Conservation (phyloP, 2,888 invertebrate genomes). For the Balanococcus diminutus region DNA sequence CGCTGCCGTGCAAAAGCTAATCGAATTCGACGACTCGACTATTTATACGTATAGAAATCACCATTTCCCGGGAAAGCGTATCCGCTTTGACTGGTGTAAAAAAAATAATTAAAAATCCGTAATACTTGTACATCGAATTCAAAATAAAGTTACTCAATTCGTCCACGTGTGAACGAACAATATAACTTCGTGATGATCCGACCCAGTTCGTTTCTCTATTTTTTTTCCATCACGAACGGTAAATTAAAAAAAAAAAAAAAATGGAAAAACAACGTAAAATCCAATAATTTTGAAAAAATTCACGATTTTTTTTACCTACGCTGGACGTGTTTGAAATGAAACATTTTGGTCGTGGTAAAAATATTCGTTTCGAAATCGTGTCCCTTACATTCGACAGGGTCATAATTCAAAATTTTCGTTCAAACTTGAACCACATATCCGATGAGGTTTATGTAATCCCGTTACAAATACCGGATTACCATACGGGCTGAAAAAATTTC, state of each 20-base stretch:
- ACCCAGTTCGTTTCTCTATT: not conserved
- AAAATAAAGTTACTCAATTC: not conserved
- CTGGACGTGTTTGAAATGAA: not conserved
- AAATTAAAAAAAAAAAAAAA: too few species aligned
- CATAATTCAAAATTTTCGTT: not conserved
- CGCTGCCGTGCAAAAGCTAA: not conserved
- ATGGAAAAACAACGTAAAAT: too few species aligned
- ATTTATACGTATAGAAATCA: not conserved
- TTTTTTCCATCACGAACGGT: not conserved
- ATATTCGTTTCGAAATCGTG: not conserved
- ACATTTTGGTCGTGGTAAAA: not conserved
- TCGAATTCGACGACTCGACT: not conserved
- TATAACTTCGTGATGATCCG: too few species aligned
- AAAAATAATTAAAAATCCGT: not conserved
- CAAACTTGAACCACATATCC: slow-evolving; percentile 9
- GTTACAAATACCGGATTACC: not conserved
- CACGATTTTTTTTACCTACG: not conserved
- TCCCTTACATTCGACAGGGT: not conserved
- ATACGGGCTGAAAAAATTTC: not conserved
- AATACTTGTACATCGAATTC: not conserved
- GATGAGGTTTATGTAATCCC: not conserved
- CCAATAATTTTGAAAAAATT: not conserved
- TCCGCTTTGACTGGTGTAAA: not conserved
- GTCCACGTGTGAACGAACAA: not conserved
- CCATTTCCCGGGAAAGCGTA: not conserved